Evolutionary conservation across 2,113 vertebrate species (phyloP).

Genomic region (Corydoras maculifer): DNA sequence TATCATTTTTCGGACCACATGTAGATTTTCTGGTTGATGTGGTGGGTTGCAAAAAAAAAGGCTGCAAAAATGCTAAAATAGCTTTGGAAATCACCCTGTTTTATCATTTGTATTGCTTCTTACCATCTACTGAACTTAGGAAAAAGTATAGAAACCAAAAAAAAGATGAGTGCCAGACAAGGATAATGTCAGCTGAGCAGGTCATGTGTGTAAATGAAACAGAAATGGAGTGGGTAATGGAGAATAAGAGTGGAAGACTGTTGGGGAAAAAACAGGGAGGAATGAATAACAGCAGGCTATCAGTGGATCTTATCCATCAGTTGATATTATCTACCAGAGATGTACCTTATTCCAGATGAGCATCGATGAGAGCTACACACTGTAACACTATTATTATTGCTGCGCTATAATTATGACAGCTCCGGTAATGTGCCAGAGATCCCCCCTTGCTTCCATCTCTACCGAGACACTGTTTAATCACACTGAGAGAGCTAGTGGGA

Average conservation of each 20-base stretch:
- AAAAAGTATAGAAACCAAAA: neutral
- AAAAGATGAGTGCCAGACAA: neutral
- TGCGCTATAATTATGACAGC: slow-evolving; percentile 38
- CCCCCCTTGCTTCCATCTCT: neutral
- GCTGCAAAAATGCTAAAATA: too few relatives aligned
- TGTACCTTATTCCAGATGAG: neutral
- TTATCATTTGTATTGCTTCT: neutral
- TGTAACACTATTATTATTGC: slow-evolving; percentile 19
- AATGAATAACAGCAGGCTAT: slow-evolving; percentile 18
- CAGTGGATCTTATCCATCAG: slow-evolving; percentile 6
- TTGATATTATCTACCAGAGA: slow-evolving; percentile 18
- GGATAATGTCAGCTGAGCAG: neutral
- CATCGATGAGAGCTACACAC: neutral
- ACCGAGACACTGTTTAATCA: slow-evolving; percentile 40
- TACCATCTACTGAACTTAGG: neutral
- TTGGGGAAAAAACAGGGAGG: neutral
- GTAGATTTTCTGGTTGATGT: too few relatives aligned
- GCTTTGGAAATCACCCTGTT: too few relatives aligned
- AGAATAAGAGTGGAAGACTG: neutral
- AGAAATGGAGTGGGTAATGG: neutral
- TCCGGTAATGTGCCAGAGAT: slow-evolving; percentile 36
- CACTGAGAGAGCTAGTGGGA: slow-evolving; percentile 16
- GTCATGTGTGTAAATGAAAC: neutral
- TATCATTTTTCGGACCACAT: too few relatives aligned
- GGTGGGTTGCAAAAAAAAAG: too few relatives aligned